Percentiles rank a stretch among this genome's conserved stretches.
Evolutionary conservation across 2,888 invertebrate genomes (phyloP).

Genomic region (Pseudanteris insignis): DNA sequence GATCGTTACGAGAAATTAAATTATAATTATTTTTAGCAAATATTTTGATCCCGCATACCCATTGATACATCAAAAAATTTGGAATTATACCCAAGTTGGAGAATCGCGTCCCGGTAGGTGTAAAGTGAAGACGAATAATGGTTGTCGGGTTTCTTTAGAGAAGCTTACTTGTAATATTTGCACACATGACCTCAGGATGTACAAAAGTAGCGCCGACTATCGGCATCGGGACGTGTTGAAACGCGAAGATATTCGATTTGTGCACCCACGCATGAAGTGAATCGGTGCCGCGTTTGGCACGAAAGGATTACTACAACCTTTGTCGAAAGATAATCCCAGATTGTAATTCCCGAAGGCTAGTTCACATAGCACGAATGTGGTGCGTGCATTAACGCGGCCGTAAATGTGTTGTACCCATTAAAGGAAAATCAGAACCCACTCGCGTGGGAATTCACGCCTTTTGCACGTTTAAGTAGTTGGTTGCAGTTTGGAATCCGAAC

Average conservation of each 20-base stretch:
- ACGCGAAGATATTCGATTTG: slow-evolving; percentile 64
- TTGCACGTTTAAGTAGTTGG: slow-evolving; percentile 29
- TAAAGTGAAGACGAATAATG: neutral
- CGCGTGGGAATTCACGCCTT: slow-evolving; percentile 46
- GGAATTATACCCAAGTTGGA: no score
- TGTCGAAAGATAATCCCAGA: slow-evolving; percentile 45
- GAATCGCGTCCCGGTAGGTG: no score
- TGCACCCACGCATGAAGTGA: slow-evolving; percentile 63
- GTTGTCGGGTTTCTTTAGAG: slow-evolving; percentile 7
- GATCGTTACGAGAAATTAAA: slow-evolving; percentile 8
- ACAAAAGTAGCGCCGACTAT: slow-evolving; percentile 47
- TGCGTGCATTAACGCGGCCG: slow-evolving; percentile 36
- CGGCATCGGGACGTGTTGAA: slow-evolving; percentile 62
- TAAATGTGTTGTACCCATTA: slow-evolving; percentile 41
- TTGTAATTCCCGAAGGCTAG: slow-evolving; percentile 47
- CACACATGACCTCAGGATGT: slow-evolving; percentile 59
- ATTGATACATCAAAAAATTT: no score
- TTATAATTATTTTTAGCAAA: no score
- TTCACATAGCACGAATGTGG: slow-evolving; percentile 38
- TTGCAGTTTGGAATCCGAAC: slow-evolving; percentile 16
- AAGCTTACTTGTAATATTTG: slow-evolving; percentile 26
- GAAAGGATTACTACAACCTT: slow-evolving; percentile 48
- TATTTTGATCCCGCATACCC: no score
- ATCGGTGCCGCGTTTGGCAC: slow-evolving; percentile 50
- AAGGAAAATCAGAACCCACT: slow-evolving; percentile 44